Base-by-base conservation (phyloP, 2,888 invertebrate genomes). In the Ferdinandea cuprea region DNA sequence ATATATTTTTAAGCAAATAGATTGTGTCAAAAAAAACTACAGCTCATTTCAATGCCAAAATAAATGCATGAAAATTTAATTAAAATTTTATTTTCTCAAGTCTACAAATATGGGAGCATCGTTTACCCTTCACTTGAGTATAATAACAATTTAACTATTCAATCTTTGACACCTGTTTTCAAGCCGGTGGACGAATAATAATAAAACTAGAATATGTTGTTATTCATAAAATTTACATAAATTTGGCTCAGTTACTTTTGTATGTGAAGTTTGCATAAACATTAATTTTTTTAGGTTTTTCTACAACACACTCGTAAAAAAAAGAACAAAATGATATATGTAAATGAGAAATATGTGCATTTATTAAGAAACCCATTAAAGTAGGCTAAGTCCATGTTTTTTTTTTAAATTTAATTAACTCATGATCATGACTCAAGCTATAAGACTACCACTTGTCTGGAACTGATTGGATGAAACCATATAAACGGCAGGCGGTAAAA, bases 101-200 rank as follows among this genome's bases (percentile, higher is more conserved):
- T 52, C 35, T 37, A 11, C 35, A 3, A 8, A 1, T 7, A n/a
- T 40, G 7, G 13, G 19, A 54, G 19, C 35, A 13, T 8, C 56
- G 25, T 25, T n/a, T 42, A 42, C 50, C 30, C 40, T 42, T 42
- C 15, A 30, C 9, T 42, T 17, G 2, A 42, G 19, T 13, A 3
- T 44, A 17, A 59, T 30, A 44, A 19, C 42, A 58, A 30, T 44
- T 46, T 61, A 63, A 9, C 56, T 63, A 77, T 63, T 63, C 30
- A 63, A 50, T 56, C 2, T 21, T 54, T 54, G 61, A 58, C 48
- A 58, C 63, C 46, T 71, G 71, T 56, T 69, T 77, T 61, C 56
- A 54, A 63, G 71, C 77, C 77, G 71, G 77, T 71, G 77, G 63
- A 71, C 56, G 56, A 25, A 69, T 46, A 63, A 54, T 48, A 40